phyloP scores from a whole-genome alignment of 2,113 vertebrate species.

The Xyrauchen texanus region DNA sequence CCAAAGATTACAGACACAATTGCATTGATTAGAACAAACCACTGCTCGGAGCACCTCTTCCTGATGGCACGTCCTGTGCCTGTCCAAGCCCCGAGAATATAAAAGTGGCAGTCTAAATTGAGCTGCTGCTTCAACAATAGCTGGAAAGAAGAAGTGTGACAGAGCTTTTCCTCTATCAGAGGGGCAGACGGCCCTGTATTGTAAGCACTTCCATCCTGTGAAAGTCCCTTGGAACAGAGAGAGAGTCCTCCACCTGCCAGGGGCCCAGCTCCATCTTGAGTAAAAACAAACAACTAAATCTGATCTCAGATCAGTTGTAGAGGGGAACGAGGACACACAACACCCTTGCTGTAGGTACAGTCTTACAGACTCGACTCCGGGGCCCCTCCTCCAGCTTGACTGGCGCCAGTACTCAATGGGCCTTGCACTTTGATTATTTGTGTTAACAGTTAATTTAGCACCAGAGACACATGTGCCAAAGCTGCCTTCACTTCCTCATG shows the following conservation, averaged over 20 bases:
- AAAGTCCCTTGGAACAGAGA: slow-evolving; percentile 71
- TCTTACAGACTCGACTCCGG: neutral
- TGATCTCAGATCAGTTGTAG: slow-evolving; percentile 6
- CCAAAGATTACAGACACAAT: slow-evolving; percentile 2
- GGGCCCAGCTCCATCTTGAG: slow-evolving; percentile 58
- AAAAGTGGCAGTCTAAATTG: slow-evolving; percentile 73
- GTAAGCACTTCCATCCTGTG: slow-evolving; percentile 95
- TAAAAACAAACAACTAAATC: slow-evolving; percentile 45
- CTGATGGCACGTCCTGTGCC: slow-evolving; percentile 62
- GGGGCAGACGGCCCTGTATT: slow-evolving; percentile 80
- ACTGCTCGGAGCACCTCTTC: slow-evolving; percentile 21
- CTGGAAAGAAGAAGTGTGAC: slow-evolving; percentile 87
- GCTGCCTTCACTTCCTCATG: slow-evolving; percentile 94
- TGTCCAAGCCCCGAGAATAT: slow-evolving; percentile 55
- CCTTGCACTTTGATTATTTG: slow-evolving; percentile 99
- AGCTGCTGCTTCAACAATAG: slow-evolving; percentile 82
- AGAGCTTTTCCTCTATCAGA: slow-evolving; percentile 84
- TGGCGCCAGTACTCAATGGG: slow-evolving; percentile 95
- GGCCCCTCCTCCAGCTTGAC: slow-evolving; percentile 76
- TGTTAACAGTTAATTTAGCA: slow-evolving; percentile 99
- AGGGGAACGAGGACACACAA: slow-evolving; percentile 5
- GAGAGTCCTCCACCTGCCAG: slow-evolving; percentile 84
- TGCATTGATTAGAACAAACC: slow-evolving; percentile 27
- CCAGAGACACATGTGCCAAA: slow-evolving; percentile 95
- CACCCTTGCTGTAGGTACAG: slow-evolving; percentile 42